A percentile compares a stretch with the other conserved stretches of the same genome.
These are phyloP conservation scores for Leptopilina boulardi DNA, from an alignment of 1,140 invertebrate genomes.

Conservation along the genomic window DNA sequence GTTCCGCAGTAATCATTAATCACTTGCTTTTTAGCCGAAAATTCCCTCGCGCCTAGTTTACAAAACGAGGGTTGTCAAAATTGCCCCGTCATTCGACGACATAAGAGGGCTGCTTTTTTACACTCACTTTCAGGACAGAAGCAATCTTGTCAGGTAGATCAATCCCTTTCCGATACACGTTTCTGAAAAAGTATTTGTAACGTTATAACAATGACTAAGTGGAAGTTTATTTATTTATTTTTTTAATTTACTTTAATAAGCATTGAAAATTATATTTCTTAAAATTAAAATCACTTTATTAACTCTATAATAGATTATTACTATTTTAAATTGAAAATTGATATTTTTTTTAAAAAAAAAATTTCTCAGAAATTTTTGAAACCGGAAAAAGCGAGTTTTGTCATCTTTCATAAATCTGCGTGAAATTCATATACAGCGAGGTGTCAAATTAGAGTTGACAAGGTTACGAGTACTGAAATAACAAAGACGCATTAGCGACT, in stretches of 20 bases:
- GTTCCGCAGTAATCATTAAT: constrained; percentile 72
- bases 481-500: constrained; percentile 72
- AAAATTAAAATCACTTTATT: too few relatives aligned
- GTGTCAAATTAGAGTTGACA: constrained; percentile 47
- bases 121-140: constrained; percentile 35
- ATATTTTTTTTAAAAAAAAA: constrained; percentile 40
- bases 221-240: too few relatives aligned
- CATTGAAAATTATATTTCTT: too few relatives aligned
- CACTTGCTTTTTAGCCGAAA: constrained; percentile 73
- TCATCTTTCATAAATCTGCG: constrained; percentile 36
- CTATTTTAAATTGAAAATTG: not conserved
- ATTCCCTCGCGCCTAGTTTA: constrained; percentile 75
- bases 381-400: not conserved
- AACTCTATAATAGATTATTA: too few relatives aligned
- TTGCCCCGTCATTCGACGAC: constrained; percentile 70
- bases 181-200: too few relatives aligned
- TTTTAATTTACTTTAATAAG: too few relatives aligned
- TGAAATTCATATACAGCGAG: constrained; percentile 25
- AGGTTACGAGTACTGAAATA: constrained; percentile 70
- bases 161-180: constrained; percentile 24
- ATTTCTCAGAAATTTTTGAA: not conserved
- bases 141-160: constrained; percentile 36
- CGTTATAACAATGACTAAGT: too few relatives aligned
- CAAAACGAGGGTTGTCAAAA: constrained; percentile 71
- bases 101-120: constrained; percentile 66